Evolutionary conservation across 2,113 vertebrate species (phyloP).

Genomic region (Pedionomus torquatus): DNA sequence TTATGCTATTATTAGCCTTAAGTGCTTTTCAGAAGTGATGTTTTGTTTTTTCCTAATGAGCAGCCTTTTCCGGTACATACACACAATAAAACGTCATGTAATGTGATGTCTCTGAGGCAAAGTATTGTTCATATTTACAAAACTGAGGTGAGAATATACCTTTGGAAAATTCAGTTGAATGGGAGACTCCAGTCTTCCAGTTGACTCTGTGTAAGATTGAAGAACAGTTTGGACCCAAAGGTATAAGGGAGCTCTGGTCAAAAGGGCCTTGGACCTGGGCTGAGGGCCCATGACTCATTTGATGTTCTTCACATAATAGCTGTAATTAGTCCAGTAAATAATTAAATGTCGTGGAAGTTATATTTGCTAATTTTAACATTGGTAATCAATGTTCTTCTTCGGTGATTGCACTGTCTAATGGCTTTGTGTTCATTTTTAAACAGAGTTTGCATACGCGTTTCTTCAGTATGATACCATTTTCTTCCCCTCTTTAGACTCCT

Average conservation of each 20-base stretch:
- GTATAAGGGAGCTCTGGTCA: background rate
- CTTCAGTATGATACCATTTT: background rate
- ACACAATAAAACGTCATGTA: background rate
- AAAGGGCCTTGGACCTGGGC: background rate
- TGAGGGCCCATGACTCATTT: background rate
- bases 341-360: background rate
- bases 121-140: background rate
- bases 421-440: background rate
- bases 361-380: background rate
- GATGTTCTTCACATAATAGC: background rate
- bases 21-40: slow-evolving; percentile 25
- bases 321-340: background rate
- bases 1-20: background rate
- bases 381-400: background rate
- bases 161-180: background rate
- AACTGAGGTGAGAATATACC: background rate
- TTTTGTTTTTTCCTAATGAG: slow-evolving; percentile 32
- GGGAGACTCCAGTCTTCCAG: background rate
- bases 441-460: background rate
- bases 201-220: background rate
- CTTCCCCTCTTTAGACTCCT: background rate
- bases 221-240: background rate
- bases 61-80: background rate
- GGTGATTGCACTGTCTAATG: background rate
- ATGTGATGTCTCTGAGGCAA: background rate